Conservation (phyloP, 2,797 vertebrate genomes). For the Neosalanx taihuensis region DNA sequence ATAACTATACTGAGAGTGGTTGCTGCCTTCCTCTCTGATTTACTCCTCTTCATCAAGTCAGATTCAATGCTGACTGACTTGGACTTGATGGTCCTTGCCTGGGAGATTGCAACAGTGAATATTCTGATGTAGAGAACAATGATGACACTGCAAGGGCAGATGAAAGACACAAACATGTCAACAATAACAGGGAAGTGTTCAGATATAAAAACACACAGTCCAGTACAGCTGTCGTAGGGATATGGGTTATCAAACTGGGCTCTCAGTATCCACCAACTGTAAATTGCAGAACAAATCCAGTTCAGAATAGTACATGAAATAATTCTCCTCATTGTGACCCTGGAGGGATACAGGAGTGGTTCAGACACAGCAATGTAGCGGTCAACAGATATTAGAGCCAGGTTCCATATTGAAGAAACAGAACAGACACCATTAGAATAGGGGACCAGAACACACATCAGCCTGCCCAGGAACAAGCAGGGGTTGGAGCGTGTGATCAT, state of each 20-base stretch:
- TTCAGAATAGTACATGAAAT: slow-evolving; percentile 48
- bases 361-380: slow-evolving; percentile 64
- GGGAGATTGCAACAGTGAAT: slow-evolving; percentile 52
- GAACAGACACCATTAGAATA: too few species aligned
- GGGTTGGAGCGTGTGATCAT: too few species aligned
- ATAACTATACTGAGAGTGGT: slow-evolving; percentile 55
- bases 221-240: slow-evolving; percentile 43
- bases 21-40: slow-evolving; percentile 61
- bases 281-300: slow-evolving; percentile 52
- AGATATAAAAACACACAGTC: slow-evolving; percentile 41
- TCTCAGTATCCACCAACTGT: slow-evolving; percentile 39
- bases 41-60: slow-evolving; percentile 28
- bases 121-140: slow-evolving; percentile 54
- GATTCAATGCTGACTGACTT: background rate
- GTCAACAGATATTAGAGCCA: slow-evolving; percentile 64
- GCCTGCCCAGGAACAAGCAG: too few species aligned
- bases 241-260: slow-evolving; percentile 37
- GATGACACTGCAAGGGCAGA: slow-evolving; percentile 52
- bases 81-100: slow-evolving; percentile 44
- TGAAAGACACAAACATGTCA: slow-evolving; percentile 51
- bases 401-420: too few species aligned
- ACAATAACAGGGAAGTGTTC: background rate
- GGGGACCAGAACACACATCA: too few species aligned
- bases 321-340: slow-evolving; percentile 42
- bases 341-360: slow-evolving; percentile 53